Conservation (phyloP, 2,797 vertebrate species). For the Mus minutoides region DNA sequence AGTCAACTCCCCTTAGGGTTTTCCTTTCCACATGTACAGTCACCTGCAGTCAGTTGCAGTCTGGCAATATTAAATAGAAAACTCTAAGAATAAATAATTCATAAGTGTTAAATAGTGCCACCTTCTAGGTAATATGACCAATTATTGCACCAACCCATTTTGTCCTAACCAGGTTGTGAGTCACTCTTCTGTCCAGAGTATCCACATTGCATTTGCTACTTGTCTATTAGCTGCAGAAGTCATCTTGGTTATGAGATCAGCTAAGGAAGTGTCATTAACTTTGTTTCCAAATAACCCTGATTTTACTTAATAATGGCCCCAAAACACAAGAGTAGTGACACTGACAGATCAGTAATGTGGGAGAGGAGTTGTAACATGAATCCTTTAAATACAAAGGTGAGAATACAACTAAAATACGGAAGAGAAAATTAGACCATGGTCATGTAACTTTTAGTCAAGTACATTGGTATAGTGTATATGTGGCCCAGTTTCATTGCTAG, state of each 20-base stretch:
- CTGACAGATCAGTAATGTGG: background rate
- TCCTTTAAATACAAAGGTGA: background rate
- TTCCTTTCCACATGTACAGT: background rate
- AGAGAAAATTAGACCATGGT: background rate
- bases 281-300: background rate
- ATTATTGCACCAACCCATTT: background rate
- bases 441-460: background rate
- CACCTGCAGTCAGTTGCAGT: background rate
- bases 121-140: background rate
- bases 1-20: background rate
- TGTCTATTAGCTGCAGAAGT: background rate
- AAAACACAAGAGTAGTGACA: background rate
- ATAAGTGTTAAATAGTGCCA: background rate
- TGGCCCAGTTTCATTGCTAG: background rate
- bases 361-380: background rate
- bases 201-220: background rate
- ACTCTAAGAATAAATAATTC: background rate
- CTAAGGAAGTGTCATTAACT: background rate
- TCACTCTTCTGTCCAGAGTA: background rate
- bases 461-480: background rate
- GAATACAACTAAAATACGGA: background rate
- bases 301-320: background rate
- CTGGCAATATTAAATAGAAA: background rate
- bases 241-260: background rate
- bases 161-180: background rate